Evolutionary conservation across 2,113 vertebrate genomes (phyloP).

Genomic region (Patagioenas fasciata): DNA sequence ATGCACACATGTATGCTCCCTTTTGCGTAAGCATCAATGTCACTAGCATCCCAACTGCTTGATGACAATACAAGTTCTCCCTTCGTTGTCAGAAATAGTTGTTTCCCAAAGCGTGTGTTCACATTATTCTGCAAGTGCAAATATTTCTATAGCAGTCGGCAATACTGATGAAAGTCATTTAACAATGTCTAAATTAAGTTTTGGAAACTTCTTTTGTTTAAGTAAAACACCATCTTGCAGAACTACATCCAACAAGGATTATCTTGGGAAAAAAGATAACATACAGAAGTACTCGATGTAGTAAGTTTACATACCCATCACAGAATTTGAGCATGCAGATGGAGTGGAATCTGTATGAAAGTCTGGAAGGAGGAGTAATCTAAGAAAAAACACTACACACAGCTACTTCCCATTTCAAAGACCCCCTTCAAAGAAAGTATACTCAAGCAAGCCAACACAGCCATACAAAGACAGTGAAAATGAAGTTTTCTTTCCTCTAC

Average conservation of each 20-base stretch:
- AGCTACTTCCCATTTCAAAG: not conserved
- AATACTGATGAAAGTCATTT: not conserved
- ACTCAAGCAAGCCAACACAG: not conserved
- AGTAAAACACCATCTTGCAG: not conserved
- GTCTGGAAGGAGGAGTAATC: not conserved
- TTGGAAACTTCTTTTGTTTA: not conserved
- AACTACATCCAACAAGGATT: not conserved
- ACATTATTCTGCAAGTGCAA: not conserved
- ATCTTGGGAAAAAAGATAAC: not conserved
- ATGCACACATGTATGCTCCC: rapidly evolving
- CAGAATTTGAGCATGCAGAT: not conserved
- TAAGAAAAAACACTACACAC: not conserved
- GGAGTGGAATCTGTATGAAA: not conserved
- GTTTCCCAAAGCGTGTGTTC: not conserved
- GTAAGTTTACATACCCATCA: not conserved
- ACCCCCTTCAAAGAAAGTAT: not conserved
- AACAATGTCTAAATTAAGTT: not conserved
- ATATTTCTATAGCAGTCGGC: not conserved
- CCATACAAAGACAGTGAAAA: not conserved
- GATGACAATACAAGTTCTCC: not conserved
- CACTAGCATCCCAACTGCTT: not conserved
- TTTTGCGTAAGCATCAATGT: not conserved
- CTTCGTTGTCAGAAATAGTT: not conserved
- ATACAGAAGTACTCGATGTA: not conserved
- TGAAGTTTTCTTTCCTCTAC: not conserved